Base-by-base conservation (phyloP, 2,888 invertebrate genomes). In the Parthenolecanium corni region DNA sequence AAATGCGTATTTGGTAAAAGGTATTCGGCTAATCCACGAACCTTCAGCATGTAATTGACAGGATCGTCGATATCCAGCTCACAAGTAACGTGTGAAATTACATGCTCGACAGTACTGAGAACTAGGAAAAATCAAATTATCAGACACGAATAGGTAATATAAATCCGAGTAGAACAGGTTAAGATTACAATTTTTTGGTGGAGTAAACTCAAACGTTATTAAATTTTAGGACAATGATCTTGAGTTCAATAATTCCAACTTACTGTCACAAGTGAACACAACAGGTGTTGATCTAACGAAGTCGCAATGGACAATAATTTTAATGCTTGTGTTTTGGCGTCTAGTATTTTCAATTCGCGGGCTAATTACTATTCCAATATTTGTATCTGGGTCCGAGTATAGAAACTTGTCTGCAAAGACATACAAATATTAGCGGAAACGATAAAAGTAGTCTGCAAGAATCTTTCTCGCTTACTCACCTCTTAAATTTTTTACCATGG, bases 251-350 rank as follows among this genome's bases (percentile, higher is more conserved):
- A 31, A 31, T 31, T 31, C 4, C 9, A 64, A 61, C 64, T 66
- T 65, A 92, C 93, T 88, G 76, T 94, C 92, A 71, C 93, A 93
- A 40, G 93, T 94, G 74, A 96, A 95, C 12, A 82, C 82, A 69
- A 92, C 82, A 6, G 93, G 89, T 66, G 69, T 67, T 11, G 70
- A 67, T 20, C 57, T 58, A 57, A 18, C 69, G 64, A 66, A 71
- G 2, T 83, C 82, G 74, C 70, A 71, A 65, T 83, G 83, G 65
- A 96, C 88, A 70, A 89, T 79, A 68, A 96, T 78, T 76, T 94
- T 94, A 68, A 95, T 87, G 73, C 92, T 93, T 54, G 90, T 88
- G 67, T 85, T 81, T 65, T 81, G 82, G 25, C 83, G 80, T 73
- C 89, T 88, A 67, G 82, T 80, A 71, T 85, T 87, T 68, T 87